phyloP scores from a whole-genome alignment of 2,113 vertebrate genomes.

The Sturnira hondurensis region DNA sequence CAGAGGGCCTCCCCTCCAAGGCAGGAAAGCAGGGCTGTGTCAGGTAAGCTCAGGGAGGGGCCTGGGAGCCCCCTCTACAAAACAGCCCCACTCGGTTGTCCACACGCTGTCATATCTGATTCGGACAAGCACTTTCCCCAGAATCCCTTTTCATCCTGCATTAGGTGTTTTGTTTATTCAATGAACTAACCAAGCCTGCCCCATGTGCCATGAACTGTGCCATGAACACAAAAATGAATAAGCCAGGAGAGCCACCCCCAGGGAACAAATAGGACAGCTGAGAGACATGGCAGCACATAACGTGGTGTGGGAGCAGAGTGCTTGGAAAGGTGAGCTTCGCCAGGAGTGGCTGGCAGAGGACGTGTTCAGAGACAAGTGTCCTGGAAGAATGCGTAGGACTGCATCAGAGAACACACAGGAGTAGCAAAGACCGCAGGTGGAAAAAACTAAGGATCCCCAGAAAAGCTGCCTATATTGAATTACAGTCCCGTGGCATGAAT shows the following conservation, averaged over 20 bases:
- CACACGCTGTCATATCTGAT: not conserved
- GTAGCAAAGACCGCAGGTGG: not conserved
- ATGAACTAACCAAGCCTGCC: not conserved
- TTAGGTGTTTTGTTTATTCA: not conserved
- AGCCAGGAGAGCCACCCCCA: too few species aligned
- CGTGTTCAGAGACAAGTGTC: not conserved
- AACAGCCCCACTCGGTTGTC: too few species aligned
- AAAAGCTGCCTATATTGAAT: not conserved
- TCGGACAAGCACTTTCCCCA: too few species aligned
- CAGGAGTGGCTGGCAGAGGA: not conserved
- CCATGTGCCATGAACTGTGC: not conserved
- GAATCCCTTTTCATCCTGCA: not conserved
- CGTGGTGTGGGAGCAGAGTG: too few species aligned
- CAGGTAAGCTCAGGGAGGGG: not conserved
- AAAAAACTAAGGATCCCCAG: not conserved
- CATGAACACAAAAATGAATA: not conserved
- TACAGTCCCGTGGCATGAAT: not conserved
- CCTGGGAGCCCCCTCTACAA: not conserved
- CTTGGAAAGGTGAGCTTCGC: not conserved
- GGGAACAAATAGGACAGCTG: not conserved
- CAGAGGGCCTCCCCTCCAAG: not conserved
- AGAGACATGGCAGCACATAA: not conserved
- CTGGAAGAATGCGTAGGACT: not conserved
- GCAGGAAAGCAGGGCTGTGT: too few species aligned
- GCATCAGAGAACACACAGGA: not conserved